Conservation (phyloP, 2,113 vertebrate species). For the Myrmophylax atrothorax region DNA sequence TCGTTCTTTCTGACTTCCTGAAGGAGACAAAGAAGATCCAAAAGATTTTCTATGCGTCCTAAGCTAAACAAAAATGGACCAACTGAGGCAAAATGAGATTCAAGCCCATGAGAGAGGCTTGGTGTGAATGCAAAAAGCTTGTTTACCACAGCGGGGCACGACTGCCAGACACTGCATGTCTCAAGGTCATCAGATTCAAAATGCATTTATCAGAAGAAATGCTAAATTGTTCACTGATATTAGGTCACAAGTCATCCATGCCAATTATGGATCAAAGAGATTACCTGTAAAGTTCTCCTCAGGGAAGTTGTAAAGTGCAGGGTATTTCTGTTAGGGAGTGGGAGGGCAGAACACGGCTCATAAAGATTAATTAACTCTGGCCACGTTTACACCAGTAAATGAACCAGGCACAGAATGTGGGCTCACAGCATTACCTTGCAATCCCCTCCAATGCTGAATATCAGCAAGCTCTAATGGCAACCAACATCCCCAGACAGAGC, state of each 20-base stretch:
- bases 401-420: background rate
- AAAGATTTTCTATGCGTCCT: background rate
- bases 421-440: background rate
- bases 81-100: background rate
- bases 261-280: background rate
- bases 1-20: background rate
- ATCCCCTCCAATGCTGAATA: background rate
- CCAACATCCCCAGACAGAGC: background rate
- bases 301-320: background rate
- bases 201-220: background rate
- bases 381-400: background rate
- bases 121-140: background rate
- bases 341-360: background rate
- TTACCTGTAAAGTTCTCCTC: background rate
- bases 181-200: background rate
- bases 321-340: background rate
- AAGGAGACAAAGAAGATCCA: background rate
- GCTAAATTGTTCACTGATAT: background rate
- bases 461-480: background rate
- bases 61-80: background rate
- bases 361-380: background rate
- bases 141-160: background rate
- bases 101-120: background rate
- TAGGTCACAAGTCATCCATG: background rate
- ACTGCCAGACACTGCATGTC: background rate